Evolutionary conservation across 2,113 vertebrate genomes (phyloP).

Genomic region (Edolisoma coerulescens): DNA sequence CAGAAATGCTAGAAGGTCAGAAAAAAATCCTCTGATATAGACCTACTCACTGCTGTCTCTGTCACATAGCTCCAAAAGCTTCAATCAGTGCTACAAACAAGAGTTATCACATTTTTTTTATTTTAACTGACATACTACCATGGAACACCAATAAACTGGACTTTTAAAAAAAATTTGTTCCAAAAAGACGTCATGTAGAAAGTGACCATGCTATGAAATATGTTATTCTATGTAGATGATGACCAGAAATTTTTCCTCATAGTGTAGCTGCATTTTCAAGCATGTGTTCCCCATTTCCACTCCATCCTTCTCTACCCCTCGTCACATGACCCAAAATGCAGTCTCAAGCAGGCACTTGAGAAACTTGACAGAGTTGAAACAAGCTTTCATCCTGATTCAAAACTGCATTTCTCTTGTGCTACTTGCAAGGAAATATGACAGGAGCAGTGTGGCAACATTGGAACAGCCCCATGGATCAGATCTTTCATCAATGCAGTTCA

Average conservation of each 20-base stretch:
- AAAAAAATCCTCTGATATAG: not conserved
- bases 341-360: not conserved
- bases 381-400: not conserved
- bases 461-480: not conserved
- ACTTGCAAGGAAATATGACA: not conserved
- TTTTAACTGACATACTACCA: not conserved
- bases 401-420: not conserved
- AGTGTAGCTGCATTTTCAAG: not conserved
- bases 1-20: not conserved
- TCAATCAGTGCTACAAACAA: not conserved
- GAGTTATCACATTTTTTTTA: not conserved
- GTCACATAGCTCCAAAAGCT: not conserved
- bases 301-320: not conserved
- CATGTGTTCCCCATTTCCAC: fast-evolving
- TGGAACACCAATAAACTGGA: not conserved
- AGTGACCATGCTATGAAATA: not conserved
- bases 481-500: not conserved
- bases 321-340: not conserved
- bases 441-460: not conserved
- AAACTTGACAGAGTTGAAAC: not conserved
- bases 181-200: not conserved
- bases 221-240: not conserved
- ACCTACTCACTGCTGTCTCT: not conserved
- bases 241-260: not conserved
- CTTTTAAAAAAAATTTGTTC: not conserved